Conservation (phyloP, 2,113 vertebrate species). For the Phrynosoma blainvillii region DNA sequence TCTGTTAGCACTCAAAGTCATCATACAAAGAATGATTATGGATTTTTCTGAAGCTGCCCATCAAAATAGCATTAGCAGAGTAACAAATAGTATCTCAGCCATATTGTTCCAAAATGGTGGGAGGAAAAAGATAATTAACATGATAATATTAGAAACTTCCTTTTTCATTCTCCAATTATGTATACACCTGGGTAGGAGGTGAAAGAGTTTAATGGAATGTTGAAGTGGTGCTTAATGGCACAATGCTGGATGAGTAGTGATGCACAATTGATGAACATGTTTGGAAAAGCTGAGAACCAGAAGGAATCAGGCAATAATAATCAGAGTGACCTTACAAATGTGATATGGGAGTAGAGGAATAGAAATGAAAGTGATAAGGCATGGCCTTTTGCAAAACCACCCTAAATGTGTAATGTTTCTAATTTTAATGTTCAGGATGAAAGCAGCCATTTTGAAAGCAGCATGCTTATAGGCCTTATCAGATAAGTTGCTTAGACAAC, state of each 20-base stretch:
- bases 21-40: neutral
- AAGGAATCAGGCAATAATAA: neutral
- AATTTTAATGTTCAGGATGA: neutral
- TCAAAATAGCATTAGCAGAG: neutral
- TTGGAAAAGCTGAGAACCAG: constrained; percentile 3
- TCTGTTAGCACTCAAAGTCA: neutral
- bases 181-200: neutral
- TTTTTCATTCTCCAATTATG: neutral
- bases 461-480: neutral
- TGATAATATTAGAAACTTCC: neutral
- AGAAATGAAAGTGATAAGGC: constrained; percentile 4
- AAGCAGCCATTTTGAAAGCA: neutral
- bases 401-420: neutral
- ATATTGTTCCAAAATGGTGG: neutral
- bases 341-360: neutral
- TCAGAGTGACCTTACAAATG: constrained; percentile 20
- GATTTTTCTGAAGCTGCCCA: neutral
- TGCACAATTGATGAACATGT: constrained; percentile 2
- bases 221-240: constrained; percentile 3
- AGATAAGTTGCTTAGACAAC: neutral
- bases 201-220: neutral
- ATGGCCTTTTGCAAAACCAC: neutral
- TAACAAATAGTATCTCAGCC: neutral
- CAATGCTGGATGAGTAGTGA: neutral
- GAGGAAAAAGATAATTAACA: neutral